Percentiles rank a stretch among this genome's conserved stretches.
Conservation (phyloP, 2,113 vertebrate genomes). For the Boleophthalmus pectinirostris region DNA sequence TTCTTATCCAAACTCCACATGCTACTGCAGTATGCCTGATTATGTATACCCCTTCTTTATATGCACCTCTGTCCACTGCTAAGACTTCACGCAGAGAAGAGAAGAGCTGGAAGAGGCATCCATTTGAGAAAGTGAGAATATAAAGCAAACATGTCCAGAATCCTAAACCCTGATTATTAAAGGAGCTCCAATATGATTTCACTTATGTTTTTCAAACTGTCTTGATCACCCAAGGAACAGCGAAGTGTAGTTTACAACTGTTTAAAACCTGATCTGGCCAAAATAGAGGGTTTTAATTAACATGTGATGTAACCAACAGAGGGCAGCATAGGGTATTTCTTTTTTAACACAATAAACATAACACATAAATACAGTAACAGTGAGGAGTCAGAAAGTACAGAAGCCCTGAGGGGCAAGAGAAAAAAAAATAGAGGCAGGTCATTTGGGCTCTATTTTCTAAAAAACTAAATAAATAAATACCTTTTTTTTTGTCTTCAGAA, state of each 20-base stretch:
- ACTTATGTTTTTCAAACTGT: neutral
- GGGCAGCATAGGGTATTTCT: neutral
- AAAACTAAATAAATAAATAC: too few relatives aligned
- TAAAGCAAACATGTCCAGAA: conserved; percentile 45
- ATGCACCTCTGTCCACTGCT: conserved; percentile 18
- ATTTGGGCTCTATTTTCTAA: too few relatives aligned
- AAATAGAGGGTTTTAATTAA: too few relatives aligned
- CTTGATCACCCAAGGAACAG: neutral
- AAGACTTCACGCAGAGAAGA: conserved; percentile 26
- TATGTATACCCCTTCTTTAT: conserved; percentile 26
- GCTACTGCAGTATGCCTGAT: conserved; percentile 15
- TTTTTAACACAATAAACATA: neutral
- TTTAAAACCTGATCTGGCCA: too few relatives aligned
- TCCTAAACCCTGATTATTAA: conserved; percentile 27
- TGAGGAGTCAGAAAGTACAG: too few relatives aligned
- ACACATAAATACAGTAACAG: too few relatives aligned
- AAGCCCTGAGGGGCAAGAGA: too few relatives aligned
- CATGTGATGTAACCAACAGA: neutral
- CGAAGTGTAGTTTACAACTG: neutral
- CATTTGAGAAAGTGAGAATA: conserved; percentile 27
- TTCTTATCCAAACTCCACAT: conserved; percentile 10
- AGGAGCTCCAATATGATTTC: neutral
- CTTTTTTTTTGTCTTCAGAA: too few relatives aligned
- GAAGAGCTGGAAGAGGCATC: conserved; percentile 29
- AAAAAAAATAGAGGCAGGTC: too few relatives aligned